Evolutionary conservation across 2,888 invertebrate species (phyloP), one percentile per base, ranked within the genome.

Genomic region (Cartodere bifasciata): DNA sequence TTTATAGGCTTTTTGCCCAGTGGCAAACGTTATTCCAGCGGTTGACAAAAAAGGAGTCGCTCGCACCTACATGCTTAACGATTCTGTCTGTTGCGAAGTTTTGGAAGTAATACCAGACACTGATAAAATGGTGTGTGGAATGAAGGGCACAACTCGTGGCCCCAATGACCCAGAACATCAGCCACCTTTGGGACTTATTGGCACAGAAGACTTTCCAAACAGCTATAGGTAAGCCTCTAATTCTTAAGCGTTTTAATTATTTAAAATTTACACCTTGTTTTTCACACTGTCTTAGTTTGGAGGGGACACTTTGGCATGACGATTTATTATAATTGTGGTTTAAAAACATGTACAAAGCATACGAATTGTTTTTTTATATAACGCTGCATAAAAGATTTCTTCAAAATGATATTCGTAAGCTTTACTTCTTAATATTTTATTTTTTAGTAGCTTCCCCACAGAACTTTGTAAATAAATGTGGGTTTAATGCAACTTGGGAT

Each of bases 31-130:
- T 62, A 75, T 80, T 62, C 77, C 77, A 36, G 81, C 81, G 26
- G 70, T 79, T 55, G 84, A 84, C 69, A 82, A 82, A 68, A 73
- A 72, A 52, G 78, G 75, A 58, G 69, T 78, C 39, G 72, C 75
- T 57, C 75, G 82, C 58, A 70, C 70, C 62, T 85, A 80, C 68
- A 72, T 77, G 62, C 72, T 74, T 62, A 81, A 81, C 67, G 86
- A 87, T 65, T 76, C 78, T 48, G 78, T 88, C 35, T 82, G 86
- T 69, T 86, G 86, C 60, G 86, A 86, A 68, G 80, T 87, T 29
- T 69, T 86, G 50, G 85, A 84, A 68, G 79, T 85, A 40, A 82
- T 81, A 56, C 77, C 82, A 26, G 85, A 86, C 58, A 77, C 81
- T 31, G 85, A 86, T 64, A 86, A 86, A 67, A 75, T 88, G 66